Evolutionary conservation across 2,888 invertebrate genomes (phyloP), one percentile per base, ranked within the genome.

Genomic region (Adineta ricciae): DNA sequence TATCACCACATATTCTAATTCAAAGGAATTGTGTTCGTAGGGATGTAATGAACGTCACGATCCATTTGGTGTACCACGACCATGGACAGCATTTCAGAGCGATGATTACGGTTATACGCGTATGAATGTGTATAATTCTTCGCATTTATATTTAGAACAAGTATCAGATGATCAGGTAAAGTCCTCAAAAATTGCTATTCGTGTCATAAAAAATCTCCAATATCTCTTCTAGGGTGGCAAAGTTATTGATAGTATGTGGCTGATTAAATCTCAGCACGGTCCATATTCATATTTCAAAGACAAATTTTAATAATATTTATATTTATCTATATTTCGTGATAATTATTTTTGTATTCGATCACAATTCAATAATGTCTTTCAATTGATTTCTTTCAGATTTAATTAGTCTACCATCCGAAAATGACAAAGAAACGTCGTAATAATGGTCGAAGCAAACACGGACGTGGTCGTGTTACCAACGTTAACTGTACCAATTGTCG

Each of bases 401-500:
- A 11, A 46, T 46, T 46, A 46, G 11, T 46, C 7, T 41, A 41
- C 11, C n/a, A n/a, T 8, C 41, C 9, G 41, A 78, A n/a, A n/a
- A 78, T 78, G 78, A 78, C 78, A 41, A 78, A 78, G 41, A 78
- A 78, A 78, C 78, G 78, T 9, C 78, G 78, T 41, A 78, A 78
- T 78, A 78, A 78, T 78, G 78, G 78, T n/a, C 78, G 78, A 41
- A 78, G 41, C 41, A 78, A 78, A 78, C 78, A 78, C 41, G 78
- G 78, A 1, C 78, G 78, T 78, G 78, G 78, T 78, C 78, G 78
- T 78, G 4, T 41, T 46, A 46, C 46, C 5, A 46, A 46, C 3
- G 97, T 99, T 83, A 94, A 99, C 87, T 99, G 99, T 92, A 99
- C 98, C 87, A 99, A 99, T 92, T 99, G 99, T 92, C 97, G 98